Conservation (phyloP, 1,140 invertebrate genomes). For the Mesaphorura yosii region DNA sequence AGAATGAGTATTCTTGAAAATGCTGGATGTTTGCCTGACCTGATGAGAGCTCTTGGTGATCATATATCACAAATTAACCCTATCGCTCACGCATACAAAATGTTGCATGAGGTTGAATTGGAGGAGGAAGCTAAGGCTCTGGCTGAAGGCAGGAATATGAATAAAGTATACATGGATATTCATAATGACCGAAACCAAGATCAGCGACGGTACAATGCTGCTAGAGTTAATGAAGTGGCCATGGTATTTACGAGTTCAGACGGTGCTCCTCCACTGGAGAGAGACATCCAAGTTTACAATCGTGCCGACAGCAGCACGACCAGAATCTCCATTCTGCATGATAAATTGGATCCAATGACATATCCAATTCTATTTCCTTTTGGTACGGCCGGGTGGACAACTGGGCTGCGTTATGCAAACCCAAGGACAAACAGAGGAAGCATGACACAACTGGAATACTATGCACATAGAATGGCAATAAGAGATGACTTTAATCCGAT, state of each 20-base stretch:
- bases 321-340: background rate
- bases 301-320: background rate
- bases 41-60: conserved; percentile 1
- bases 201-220: conserved; percentile 19
- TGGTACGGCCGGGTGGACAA: conserved; percentile 37
- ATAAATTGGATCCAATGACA: conserved; percentile 37
- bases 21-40: background rate
- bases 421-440: background rate
- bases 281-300: conserved; percentile 15
- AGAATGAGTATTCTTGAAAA: conserved; percentile 4
- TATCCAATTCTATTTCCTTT: conserved; percentile 40
- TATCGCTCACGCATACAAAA: conserved; percentile 10
- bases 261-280: conserved; percentile 15
- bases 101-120: conserved; percentile 13
- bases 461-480: background rate
- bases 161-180: conserved; percentile 11
- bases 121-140: background rate
- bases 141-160: conserved; percentile 16
- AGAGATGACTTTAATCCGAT: conserved; percentile 25
- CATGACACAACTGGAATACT: background rate
- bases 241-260: conserved; percentile 19
- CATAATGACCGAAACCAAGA: conserved; percentile 7
- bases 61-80: conserved; percentile 6
- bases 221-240: conserved; percentile 21
- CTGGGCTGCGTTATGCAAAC: background rate